Base-by-base conservation (phyloP, 2,113 vertebrate species). In the Thomomys bottae region DNA sequence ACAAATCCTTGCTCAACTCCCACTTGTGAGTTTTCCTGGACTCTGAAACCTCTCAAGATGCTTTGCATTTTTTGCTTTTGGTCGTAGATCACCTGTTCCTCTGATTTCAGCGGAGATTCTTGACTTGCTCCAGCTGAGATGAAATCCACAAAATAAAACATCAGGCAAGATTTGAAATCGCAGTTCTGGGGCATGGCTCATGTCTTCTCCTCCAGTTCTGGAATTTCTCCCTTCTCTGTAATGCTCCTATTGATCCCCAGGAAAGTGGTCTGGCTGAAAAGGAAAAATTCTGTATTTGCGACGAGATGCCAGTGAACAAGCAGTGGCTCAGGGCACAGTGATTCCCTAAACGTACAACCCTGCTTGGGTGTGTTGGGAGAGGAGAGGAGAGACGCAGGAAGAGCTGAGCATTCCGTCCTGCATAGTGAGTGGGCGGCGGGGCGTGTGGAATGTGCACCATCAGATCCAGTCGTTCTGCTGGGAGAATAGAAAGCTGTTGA, bases 391-490 rank as follows among this genome's bases (percentile, higher is more conserved):
- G 28, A 79, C 78, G 32, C 32, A 49, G 8, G n/a, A 7, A 26
- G n/a, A 5, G 21, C 12, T 45, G 9, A 24, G 1, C 4, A 2
- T 12, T 21, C 3, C 3, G 3, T 28, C 10, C 38, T 9, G 34
- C 6, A 18, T 1, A 30, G 61, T 11, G 54, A 84, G 3, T 45
- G 32, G 30, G 89, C 83, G 24, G 89, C 14, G 6, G n/a, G 2
- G 21, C 40, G 1, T 14, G 26, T 7, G 11, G 21, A 49, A 2
- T 10, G 21, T 5, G 8, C 49, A 2, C 26, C n/a, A 17, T 40
- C 12, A 40, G 40, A 32, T 54, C 18, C 28, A 68, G 63, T 34
- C 57, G 73, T 2, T 64, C 1, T 34, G 68, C 5, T 26, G 30
- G 64, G 7, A 82, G 18, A 77, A 32, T 28, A 78, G 26, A 61